phyloP scores from a whole-genome alignment of 64 coral and sea anemone species.

The Platygyra sinensis region DNA sequence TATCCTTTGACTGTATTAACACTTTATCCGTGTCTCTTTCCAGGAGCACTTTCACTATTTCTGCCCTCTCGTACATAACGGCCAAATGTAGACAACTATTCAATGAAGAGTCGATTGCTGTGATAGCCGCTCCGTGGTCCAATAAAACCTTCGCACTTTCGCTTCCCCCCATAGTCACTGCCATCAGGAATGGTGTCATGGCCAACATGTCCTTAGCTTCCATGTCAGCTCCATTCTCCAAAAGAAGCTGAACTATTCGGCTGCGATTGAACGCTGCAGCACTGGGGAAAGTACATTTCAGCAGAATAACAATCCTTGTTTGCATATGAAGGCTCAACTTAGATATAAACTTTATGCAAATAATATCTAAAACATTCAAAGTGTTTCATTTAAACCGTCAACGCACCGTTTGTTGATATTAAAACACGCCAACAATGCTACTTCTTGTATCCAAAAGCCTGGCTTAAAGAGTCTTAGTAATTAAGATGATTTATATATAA shows the following conservation, averaged over 20 bases:
- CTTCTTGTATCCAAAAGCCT: no score
- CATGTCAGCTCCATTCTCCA: slow-evolving; percentile 19
- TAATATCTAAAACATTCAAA: no score
- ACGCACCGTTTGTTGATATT: no score
- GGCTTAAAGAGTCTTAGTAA: no score
- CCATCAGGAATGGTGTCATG: not conserved
- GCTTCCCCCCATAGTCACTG: slow-evolving; percentile 6
- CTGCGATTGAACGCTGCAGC: slow-evolving; percentile 24
- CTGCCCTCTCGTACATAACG: not conserved
- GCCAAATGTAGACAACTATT: slow-evolving; percentile 47
- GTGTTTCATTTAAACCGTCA: no score
- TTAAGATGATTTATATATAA: no score
- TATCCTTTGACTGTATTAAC: not conserved
- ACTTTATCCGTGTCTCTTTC: slow-evolving; percentile 9
- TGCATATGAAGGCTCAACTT: no score
- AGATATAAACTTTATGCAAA: no score
- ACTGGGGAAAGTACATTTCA: not conserved
- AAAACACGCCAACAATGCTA: no score
- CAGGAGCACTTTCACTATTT: not conserved
- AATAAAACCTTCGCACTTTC: slow-evolving; percentile 12
- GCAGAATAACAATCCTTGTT: no score
- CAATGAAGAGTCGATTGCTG: not conserved
- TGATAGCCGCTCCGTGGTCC: slow-evolving; percentile 22
- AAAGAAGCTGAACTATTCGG: not conserved
- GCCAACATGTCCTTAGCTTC: not conserved